Percentiles rank a stretch among this genome's conserved stretches.
Conservation (phyloP, 2,113 vertebrate species). For the Donacobius atricapilla region DNA sequence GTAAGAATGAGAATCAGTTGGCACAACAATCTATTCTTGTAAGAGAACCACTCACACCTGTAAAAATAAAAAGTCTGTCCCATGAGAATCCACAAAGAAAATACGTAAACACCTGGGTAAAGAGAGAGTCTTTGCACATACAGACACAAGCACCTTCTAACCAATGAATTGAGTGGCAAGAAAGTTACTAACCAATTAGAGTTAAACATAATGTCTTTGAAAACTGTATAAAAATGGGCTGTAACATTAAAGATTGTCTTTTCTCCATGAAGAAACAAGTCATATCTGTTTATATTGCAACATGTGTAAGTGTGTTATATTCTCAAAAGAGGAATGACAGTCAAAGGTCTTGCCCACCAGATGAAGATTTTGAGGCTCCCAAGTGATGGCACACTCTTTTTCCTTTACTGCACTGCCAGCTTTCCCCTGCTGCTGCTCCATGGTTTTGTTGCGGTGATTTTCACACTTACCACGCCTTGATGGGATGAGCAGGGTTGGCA, state of each 20-base stretch:
- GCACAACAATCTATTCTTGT: not conserved
- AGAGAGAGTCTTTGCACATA: not conserved
- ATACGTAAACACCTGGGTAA: not conserved
- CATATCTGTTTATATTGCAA: not conserved
- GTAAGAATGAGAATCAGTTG: not conserved
- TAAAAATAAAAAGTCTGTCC: not conserved
- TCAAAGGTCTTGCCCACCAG: not conserved
- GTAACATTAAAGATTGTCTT: not conserved
- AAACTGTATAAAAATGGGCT: not conserved
- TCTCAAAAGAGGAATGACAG: not conserved
- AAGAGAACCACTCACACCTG: not conserved
- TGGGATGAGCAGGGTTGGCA: not conserved
- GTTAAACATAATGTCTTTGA: not conserved
- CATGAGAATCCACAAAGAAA: not conserved
- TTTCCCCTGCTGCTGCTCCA: not conserved
- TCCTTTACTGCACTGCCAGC: not conserved
- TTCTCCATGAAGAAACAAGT: not conserved
- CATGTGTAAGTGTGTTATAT: not conserved
- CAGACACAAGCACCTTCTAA: not conserved
- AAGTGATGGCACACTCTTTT: not conserved
- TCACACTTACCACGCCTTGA: not conserved
- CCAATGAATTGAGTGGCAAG: not conserved
- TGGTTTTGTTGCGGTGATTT: rapidly evolving
- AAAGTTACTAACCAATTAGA: not conserved
- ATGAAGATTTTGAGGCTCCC: not conserved